Evolutionary conservation across 2,113 vertebrate genomes (phyloP), one percentile per base, ranked within the genome.

Genomic region (Calonectris borealis): DNA sequence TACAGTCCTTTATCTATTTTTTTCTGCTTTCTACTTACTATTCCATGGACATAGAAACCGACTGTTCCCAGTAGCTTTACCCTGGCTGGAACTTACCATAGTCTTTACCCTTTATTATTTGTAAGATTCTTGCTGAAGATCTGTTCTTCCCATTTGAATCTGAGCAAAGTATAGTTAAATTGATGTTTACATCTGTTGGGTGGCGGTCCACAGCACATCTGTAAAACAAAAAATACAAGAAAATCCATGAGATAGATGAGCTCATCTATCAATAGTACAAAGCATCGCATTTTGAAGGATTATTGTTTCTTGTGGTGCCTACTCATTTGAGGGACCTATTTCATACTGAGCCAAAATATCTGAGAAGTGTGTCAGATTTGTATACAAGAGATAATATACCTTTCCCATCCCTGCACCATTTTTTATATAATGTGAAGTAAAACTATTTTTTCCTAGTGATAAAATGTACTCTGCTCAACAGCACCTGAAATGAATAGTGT

Each of bases 201-300:
- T 99, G 98, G 49, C 98, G 98, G 97, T 99, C 99, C 95, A 99
- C 99, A 44, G 99, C 99, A 95, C 99, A 99, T 95, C 99, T 99
- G 96, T 52, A 76, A 42, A 90, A 96, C 8, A 96, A 86, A 95
- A 87, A 71, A 38, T 17, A 13, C 5, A 75, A 88, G 62, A 94
- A 83, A 89, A 75, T 69, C 31, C 19, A 29, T 10, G 13, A 77
- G 42, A 51, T 38, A 83, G 46, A 36, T 57, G 34, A 73, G 10
- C 46, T 91, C 26, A 31, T 73, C 38, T 75, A 36, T n/a, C 42
- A 71, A 21, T 24, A 77, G 34, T 34, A 52, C 16, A 36, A 88
- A 83, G 18, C 34, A 52, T 58, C 72, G 36, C 15, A 64, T 75
- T 88, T 71, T 34, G 61, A 90, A 82, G 49, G 61, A 14, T n/a